These are phyloP conservation scores for Calyptommatus sinebrachiatus DNA, from an alignment of 2,113 vertebrate species.

Conservation along the genomic window DNA sequence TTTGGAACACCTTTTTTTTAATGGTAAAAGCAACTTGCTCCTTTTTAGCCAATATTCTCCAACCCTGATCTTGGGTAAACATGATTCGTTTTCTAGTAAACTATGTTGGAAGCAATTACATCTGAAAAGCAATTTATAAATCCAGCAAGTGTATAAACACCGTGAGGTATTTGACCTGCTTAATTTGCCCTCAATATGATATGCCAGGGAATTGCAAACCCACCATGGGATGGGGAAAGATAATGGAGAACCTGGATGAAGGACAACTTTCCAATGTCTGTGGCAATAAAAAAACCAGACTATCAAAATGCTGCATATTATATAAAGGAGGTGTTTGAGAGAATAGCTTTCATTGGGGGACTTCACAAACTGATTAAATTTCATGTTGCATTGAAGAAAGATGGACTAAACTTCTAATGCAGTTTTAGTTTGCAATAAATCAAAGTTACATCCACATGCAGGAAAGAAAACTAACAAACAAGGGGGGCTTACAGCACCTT, in stretches of 20 bases:
- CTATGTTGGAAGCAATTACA: neutral
- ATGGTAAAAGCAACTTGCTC: too few species aligned
- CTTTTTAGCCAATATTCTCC: neutral
- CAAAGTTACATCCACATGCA: too few species aligned
- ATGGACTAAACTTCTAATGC: too few species aligned
- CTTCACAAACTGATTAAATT: neutral
- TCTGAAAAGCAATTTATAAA: neutral
- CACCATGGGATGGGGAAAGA: neutral
- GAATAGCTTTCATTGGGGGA: neutral
- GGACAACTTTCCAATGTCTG: neutral
- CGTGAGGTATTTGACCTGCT: neutral
- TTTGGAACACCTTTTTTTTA: too few species aligned
- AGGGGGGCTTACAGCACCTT: too few species aligned
- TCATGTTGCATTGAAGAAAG: neutral
- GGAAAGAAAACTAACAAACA: too few species aligned
- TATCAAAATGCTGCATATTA: neutral
- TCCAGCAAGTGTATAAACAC: neutral
- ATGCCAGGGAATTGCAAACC: neutral
- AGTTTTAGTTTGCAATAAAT: too few species aligned
- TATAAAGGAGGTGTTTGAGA: neutral
- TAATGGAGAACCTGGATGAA: neutral
- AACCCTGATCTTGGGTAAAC: neutral
- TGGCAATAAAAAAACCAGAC: neutral
- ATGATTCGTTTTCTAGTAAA: neutral
- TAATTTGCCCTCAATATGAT: neutral